Conservation (phyloP, 1,140 invertebrate genomes). For the Arctopsyche grandis region DNA sequence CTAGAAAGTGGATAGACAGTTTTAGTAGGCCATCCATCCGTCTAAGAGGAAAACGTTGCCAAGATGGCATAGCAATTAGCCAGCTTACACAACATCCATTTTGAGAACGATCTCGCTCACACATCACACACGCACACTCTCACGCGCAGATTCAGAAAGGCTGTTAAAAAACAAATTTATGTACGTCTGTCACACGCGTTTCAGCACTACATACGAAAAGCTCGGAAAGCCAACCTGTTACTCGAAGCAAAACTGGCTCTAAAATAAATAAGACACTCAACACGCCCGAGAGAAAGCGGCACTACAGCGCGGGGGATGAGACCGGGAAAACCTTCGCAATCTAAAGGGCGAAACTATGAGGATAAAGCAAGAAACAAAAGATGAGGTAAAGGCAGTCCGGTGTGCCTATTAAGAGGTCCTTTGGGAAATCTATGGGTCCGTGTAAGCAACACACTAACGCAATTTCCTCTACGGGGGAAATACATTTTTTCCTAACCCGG, state of each 20-base stretch:
- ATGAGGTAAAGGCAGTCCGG: slow-evolving; percentile 28
- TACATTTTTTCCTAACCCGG: neutral
- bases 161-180: neutral
- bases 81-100: neutral
- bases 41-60: neutral
- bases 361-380: slow-evolving; percentile 33
- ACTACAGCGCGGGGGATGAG: neutral
- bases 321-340: neutral
- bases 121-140: neutral
- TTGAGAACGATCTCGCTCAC: neutral
- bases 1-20: slow-evolving; percentile 18
- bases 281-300: neutral
- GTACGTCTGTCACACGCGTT: neutral
- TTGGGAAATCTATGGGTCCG: slow-evolving; percentile 41
- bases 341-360: neutral
- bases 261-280: slow-evolving; percentile 18
- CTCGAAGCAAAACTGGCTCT: neutral
- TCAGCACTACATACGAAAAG: neutral
- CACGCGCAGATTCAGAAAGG: neutral
- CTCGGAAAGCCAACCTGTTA: neutral
- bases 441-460: slow-evolving; percentile 46
- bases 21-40: neutral
- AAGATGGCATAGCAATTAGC: slow-evolving; percentile 13
- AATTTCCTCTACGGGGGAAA: slow-evolving; percentile 18
- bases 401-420: slow-evolving; percentile 40